Percentiles rank a stretch among this genome's conserved stretches.
Conservation (phyloP, 1,140 invertebrate species). For the Xylocopa sonorina region DNA sequence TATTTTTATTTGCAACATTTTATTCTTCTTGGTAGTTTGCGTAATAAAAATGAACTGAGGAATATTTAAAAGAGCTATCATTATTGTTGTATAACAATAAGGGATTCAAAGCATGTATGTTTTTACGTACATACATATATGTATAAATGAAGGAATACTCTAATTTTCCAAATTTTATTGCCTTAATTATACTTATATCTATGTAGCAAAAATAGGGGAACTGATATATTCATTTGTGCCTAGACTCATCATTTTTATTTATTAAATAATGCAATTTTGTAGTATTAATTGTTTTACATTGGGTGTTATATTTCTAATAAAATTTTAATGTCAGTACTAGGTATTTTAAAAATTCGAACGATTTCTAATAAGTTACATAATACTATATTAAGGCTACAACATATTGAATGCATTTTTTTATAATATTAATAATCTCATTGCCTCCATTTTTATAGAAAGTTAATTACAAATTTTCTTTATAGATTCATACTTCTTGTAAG, state of each 20-base stretch:
- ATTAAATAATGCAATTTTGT: conserved; percentile 51
- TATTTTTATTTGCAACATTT: conserved; percentile 10
- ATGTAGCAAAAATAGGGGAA: conserved; percentile 27
- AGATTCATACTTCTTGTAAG: conserved; percentile 34
- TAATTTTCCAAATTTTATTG: not conserved
- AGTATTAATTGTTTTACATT: conserved; percentile 47
- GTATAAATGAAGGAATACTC: conserved; percentile 11
- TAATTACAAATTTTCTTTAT: conserved; percentile 51
- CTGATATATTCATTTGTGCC: conserved; percentile 38
- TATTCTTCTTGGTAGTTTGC: conserved; percentile 11
- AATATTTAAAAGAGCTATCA: not conserved
- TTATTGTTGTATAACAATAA: conserved; percentile 2
- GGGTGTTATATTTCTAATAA: conserved; percentile 48
- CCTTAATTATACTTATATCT: conserved; percentile 6
- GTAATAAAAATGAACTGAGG: not conserved
- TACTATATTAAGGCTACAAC: conserved; percentile 51
- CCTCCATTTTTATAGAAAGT: conserved; percentile 49
- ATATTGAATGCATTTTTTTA: conserved; percentile 35
- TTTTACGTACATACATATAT: conserved; percentile 48
- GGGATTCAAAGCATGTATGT: conserved; percentile 22
- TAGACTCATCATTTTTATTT: conserved; percentile 50
- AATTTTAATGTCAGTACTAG: conserved; percentile 46
- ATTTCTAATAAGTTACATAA: conserved; percentile 46
- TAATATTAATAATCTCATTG: conserved; percentile 53
- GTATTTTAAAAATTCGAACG: conserved; percentile 49